These are phyloP conservation scores for Stictonetta naevosa DNA, from an alignment of 2,113 vertebrate species.

Conservation along the genomic window DNA sequence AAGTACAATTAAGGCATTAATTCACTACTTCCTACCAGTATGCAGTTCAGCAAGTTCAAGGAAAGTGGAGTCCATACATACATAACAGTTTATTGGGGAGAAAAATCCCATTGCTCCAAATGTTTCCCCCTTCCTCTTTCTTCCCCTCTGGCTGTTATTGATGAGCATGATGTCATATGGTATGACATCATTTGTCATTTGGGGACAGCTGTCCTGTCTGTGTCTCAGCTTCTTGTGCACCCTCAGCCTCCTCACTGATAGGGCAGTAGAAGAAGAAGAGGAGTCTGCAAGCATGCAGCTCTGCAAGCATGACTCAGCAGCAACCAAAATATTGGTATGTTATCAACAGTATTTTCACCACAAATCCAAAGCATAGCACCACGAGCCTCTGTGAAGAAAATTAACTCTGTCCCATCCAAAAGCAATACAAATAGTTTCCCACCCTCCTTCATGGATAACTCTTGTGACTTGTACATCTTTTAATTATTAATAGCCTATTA, in stretches of 20 bases:
- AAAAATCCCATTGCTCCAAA: background rate
- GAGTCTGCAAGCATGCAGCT: no score
- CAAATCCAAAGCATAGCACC: background rate
- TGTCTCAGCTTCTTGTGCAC: background rate
- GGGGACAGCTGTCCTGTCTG: no score
- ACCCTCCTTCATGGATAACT: background rate
- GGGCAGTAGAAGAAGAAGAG: no score
- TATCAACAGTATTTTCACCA: background rate
- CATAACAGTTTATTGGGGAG: background rate
- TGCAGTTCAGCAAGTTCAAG: background rate
- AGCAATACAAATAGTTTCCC: background rate
- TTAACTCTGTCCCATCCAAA: background rate
- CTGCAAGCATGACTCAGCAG: background rate
- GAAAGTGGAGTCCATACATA: background rate
- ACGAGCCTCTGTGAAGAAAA: background rate
- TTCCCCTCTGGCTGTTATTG: no score
- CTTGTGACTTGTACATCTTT: background rate
- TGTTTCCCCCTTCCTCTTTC: background rate
- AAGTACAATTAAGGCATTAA: background rate
- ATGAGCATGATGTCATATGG: no score
- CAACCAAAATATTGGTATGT: background rate
- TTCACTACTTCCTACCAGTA: background rate
- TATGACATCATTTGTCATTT: no score
- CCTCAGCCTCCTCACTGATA: background rate
- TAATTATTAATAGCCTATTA: background rate